Percentiles rank a stretch among this genome's conserved stretches.
phyloP scores from a whole-genome alignment of 1,140 invertebrate species.

The Lerema accius region DNA sequence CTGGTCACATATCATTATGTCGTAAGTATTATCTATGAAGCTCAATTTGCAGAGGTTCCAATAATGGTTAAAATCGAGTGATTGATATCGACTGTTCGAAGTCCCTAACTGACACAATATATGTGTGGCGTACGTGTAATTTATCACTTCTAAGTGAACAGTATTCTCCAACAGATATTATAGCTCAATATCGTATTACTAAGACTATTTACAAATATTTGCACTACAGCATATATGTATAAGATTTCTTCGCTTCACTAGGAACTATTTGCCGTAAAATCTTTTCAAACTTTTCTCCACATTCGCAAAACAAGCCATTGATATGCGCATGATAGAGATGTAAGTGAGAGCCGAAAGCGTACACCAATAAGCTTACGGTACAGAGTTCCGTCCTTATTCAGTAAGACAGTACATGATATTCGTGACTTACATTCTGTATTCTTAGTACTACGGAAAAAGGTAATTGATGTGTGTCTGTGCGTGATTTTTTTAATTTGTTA shows the following conservation, averaged over 20 bases:
- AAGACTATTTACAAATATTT: too few relatives aligned
- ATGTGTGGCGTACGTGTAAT: too few relatives aligned
- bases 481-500: neutral
- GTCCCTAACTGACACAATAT: too few relatives aligned
- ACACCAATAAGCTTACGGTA: slow-evolving; percentile 56
- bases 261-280: slow-evolving; percentile 18
- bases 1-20: too few relatives aligned
- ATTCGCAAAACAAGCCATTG: slow-evolving; percentile 36
- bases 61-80: too few relatives aligned
- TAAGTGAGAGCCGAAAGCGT: slow-evolving; percentile 54
- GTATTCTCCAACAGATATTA: too few relatives aligned
- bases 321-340: slow-evolving; percentile 65
- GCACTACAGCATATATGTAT: too few relatives aligned
- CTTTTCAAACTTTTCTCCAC: slow-evolving; percentile 21
- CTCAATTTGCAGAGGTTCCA: too few relatives aligned
- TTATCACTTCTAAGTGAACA: too few relatives aligned
- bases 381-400: slow-evolving; percentile 71
- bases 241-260: slow-evolving; percentile 3
- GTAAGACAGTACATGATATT: slow-evolving; percentile 76
- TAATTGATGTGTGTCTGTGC: slow-evolving; percentile 1
- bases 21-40: too few relatives aligned
- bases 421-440: slow-evolving; percentile 77
- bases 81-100: too few relatives aligned
- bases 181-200: too few relatives aligned
- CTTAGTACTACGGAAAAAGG: neutral